Evolutionary conservation across 2,888 invertebrate species (phyloP).

Genomic region (Pheosia tremula): DNA sequence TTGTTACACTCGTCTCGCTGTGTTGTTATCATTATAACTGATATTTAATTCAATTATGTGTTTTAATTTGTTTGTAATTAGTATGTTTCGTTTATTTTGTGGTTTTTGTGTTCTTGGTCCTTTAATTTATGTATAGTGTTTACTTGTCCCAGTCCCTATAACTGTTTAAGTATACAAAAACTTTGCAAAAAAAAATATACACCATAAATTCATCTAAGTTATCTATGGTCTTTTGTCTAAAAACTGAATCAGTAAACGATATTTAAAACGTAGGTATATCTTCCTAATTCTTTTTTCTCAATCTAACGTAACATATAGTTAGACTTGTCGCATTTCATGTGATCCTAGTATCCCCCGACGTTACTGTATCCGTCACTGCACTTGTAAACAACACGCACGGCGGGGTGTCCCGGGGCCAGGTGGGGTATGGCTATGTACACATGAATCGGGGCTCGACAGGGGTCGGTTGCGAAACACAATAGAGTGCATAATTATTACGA

Average conservation of each 20-base stretch:
- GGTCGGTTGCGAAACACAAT: constrained; percentile 45
- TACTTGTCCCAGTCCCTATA: no score
- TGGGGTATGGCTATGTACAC: constrained; percentile 50
- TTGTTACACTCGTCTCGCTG: constrained; percentile 8
- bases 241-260: no score
- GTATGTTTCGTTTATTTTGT: not conserved
- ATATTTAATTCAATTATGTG: constrained; percentile 18
- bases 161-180: no score
- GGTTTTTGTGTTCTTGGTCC: not conserved
- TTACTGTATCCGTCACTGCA: constrained; percentile 31
- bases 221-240: no score
- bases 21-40: constrained; percentile 20
- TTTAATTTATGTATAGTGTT: not conserved
- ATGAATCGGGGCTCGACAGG: constrained; percentile 47
- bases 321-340: not conserved
- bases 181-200: no score
- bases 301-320: no score
- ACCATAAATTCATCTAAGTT: no score
- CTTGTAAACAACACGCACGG: constrained; percentile 33
- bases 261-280: no score
- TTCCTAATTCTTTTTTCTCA: no score
- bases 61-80: not conserved
- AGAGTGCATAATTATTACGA: constrained; percentile 53
- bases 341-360: not conserved
- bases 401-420: constrained; percentile 20